Conservation (phyloP, 2,888 invertebrate species). For the Nomada ruficornis region DNA sequence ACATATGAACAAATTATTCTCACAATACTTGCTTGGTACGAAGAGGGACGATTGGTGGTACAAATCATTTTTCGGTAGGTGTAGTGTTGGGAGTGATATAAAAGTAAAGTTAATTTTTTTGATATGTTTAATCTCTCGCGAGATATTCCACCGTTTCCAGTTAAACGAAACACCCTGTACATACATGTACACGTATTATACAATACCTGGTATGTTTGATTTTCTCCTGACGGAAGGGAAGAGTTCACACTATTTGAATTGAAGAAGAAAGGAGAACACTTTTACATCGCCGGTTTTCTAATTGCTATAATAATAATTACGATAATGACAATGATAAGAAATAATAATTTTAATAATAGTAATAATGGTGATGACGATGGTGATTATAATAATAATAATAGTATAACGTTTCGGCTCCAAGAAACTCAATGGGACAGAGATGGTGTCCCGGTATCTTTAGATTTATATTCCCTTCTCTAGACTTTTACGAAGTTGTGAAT, state of each 20-base stretch:
- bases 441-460: conserved; percentile 50
- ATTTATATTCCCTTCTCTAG: conserved; percentile 76
- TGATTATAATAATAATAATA: conserved; percentile 34
- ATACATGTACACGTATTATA: conserved; percentile 6
- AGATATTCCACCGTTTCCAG: too few species aligned
- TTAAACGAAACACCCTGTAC: too few species aligned
- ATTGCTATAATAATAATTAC: conserved; percentile 42
- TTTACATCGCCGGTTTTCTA: conserved; percentile 65
- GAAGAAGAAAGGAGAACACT: conserved; percentile 10
- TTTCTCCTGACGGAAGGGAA: conserved; percentile 3
- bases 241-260: background rate
- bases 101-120: too few species aligned
- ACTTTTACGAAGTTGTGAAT: conserved; percentile 82
- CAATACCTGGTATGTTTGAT: conserved; percentile 47
- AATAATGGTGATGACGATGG: conserved; percentile 26
- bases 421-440: conserved; percentile 38
- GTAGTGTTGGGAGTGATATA: too few species aligned
- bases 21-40: too few species aligned
- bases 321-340: background rate
- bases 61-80: too few species aligned
- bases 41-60: too few species aligned
- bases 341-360: conserved; percentile 33
- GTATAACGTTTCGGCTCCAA: conserved; percentile 48
- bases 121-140: too few species aligned
- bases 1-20: too few species aligned